Evolutionary conservation across 2,797 vertebrate species (phyloP), one percentile per base, ranked within the genome.

Genomic region (Naso thynnoides): DNA sequence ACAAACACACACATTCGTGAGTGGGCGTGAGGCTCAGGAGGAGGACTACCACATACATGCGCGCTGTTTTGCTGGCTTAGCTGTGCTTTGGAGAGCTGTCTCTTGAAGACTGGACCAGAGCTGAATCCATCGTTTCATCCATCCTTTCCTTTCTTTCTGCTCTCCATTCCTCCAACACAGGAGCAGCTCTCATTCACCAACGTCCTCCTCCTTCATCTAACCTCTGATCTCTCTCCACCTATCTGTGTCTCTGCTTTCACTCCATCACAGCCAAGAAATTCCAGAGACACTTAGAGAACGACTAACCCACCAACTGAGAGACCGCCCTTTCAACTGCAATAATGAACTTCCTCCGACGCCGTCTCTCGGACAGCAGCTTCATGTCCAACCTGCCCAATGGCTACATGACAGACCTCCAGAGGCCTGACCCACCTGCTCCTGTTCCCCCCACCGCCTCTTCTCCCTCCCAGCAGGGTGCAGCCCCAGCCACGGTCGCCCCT

Each of bases 291-390:
- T 65, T 48, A 50, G 11, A 48, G 44, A 76, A 42, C 63, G 57
- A 41, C 53, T 38, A 7, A 70, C 38, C 41, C 2, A 54, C 14
- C 26, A 8, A 63, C 72, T 33, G 61, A 82, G 50, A 73, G 48
- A 76, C 42, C 71, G 14, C 82, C 79, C 83, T 65, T 75, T 56
- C 39, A 0, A 74, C 73, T 13, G 85, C 87, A 80, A 67, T 89
- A 94, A 98, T 99, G 97, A 99, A 99, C 96, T 99, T 98, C 96
- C 96, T 99, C 78, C 95, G 97, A 63, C 96, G 98, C 77, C 96
- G 97, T 77, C 96, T 99, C 73, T 99, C 98, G 9, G 97, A 99
- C 95, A 99, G 98, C 95, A 99, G 95, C 94, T 99, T 99, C 94
- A 97, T 99, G 90, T 97, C 98, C 91, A 99, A 99, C 93, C 95